Base-by-base conservation (phyloP, 1,140 invertebrate species). In the Protaetia brevitarsis region DNA sequence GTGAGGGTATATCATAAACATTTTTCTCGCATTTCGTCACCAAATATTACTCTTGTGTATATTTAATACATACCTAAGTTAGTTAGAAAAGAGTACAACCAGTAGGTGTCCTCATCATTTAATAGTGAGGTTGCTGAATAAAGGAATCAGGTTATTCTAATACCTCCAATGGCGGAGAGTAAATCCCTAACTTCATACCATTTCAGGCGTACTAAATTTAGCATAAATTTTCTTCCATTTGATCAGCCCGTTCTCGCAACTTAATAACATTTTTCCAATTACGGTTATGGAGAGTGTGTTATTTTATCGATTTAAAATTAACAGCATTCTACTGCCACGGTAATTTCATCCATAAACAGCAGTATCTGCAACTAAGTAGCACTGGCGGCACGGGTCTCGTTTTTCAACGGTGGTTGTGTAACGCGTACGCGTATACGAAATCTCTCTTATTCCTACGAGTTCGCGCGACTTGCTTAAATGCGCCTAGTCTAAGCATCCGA, bases 271-370 rank as follows among this genome's bases (percentile, higher is more conserved):
- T 51, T 23, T 51, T 51, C 41, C 41, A 51, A 51, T 51, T 51
- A 51, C 41, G 41, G 41, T 23, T n/a, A 51, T 19, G 19, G 7
- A 19, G 41, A 51, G 26, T 51, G 41, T 51, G 41, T 23, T 51
- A 51, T 51, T 51, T 51, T 51, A 19, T 51, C 41, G 21, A 23
- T 51, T 51, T 51, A 51, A 51, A 51, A 51, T 51, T 51, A 51
- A 51, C n/a, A 23, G 41, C 41, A 51, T 51, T 51, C 41, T 51
- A 51, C 41, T 51, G 16, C n/a, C n/a, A n/a, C 41, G n/a, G 41
- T 19, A 51, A 19, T 21, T 51, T 51, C 19, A 51, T 23, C 41
- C 41, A 51, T 51, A 51, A 51, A 7, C 11, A 51, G 41, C 19
- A 19, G 41, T 23, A 4, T 16, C 26, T 23, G 13, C 11, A 13